These are phyloP conservation scores for Syngnathus floridae DNA, from an alignment of 2,113 vertebrate species.

Conservation along the genomic window DNA sequence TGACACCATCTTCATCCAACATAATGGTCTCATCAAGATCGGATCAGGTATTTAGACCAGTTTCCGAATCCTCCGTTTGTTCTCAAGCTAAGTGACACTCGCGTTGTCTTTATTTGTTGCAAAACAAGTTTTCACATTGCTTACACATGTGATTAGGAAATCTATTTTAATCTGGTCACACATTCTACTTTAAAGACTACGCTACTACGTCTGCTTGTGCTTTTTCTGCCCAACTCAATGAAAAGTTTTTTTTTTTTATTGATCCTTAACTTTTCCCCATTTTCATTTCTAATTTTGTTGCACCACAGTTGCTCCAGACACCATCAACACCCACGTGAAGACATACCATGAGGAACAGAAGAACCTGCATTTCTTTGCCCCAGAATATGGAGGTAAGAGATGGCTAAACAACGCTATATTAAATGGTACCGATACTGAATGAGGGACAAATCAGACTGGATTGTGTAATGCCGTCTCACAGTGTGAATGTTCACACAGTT, in stretches of 20 bases:
- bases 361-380: conserved; percentile 96
- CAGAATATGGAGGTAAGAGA: conserved; percentile 87
- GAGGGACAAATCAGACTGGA: background rate
- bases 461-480: too few relatives aligned
- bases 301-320: conserved; percentile 87
- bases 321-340: conserved; percentile 97
- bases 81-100: conserved; percentile 1
- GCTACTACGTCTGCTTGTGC: background rate
- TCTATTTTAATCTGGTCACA: background rate
- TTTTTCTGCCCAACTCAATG: background rate
- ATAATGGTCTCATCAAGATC: conserved; percentile 98
- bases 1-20: conserved; percentile 98
- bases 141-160: conserved; percentile 3
- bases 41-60: conserved; percentile 79
- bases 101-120: background rate
- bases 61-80: conserved; percentile 3
- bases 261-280: background rate
- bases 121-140: background rate
- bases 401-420: background rate
- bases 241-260: background rate
- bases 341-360: conserved; percentile 95
- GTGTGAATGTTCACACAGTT: background rate
- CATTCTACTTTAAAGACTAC: background rate
- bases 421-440: background rate
- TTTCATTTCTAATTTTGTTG: background rate